phyloP scores from a whole-genome alignment of 2,113 vertebrate species.

The Ctenomys sociabilis region DNA sequence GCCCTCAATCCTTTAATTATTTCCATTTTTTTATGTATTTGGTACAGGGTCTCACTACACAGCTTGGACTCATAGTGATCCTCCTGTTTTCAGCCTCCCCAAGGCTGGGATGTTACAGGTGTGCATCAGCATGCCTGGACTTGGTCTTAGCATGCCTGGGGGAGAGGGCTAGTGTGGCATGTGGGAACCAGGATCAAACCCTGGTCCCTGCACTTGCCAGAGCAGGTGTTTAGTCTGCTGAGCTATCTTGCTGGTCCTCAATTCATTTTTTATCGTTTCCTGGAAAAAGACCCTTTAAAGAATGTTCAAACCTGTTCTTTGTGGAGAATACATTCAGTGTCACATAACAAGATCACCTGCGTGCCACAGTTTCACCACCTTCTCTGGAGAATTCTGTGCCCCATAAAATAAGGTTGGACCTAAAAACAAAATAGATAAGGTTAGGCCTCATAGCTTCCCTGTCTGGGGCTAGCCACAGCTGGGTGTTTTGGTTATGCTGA shows the following conservation, averaged over 20 bases:
- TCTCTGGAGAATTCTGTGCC: slow-evolving; percentile 32
- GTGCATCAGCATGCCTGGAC: too few species aligned
- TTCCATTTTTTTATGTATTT: background rate
- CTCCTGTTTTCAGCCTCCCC: too few species aligned
- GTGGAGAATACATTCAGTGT: background rate
- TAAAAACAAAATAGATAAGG: background rate
- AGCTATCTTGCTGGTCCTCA: background rate
- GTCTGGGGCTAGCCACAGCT: background rate
- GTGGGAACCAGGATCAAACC: too few species aligned
- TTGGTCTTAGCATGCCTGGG: too few species aligned
- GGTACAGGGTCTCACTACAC: too few species aligned
- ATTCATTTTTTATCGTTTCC: background rate
- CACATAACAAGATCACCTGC: background rate
- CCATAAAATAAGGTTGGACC: slow-evolving; percentile 29
- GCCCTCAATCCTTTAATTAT: background rate
- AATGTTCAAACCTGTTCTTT: background rate
- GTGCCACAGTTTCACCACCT: background rate
- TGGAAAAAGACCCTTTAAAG: slow-evolving; percentile 26
- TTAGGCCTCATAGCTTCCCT: background rate
- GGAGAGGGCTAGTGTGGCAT: too few species aligned
- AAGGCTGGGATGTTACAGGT: too few species aligned
- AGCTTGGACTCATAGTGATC: too few species aligned
- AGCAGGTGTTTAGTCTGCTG: too few species aligned
- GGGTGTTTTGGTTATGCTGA: background rate
- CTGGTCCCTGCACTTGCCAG: too few species aligned